phyloP scores from a whole-genome alignment of 2,888 invertebrate genomes.

The Eristalis tenax region DNA sequence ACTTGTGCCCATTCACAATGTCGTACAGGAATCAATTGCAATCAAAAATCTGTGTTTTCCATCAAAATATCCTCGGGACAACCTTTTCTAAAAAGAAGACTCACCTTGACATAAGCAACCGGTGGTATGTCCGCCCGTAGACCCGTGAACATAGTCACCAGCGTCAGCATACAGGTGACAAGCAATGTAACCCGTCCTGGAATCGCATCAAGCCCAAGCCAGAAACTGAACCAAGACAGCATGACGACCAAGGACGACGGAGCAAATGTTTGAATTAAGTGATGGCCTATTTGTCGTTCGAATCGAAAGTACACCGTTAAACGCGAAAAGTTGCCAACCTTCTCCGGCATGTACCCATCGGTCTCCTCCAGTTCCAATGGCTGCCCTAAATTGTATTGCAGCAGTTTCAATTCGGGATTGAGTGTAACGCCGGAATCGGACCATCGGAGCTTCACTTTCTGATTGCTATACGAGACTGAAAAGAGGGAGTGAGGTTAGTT shows the following conservation, averaged over 20 bases:
- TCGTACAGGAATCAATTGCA: no score
- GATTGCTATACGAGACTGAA: slow-evolving; percentile 90
- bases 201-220: slow-evolving; percentile 91
- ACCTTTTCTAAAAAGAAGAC: neutral
- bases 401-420: slow-evolving; percentile 89
- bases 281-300: slow-evolving; percentile 92
- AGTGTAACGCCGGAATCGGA: slow-evolving; percentile 88
- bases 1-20: no score
- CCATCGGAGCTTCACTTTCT: slow-evolving; percentile 89
- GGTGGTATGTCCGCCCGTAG: slow-evolving; percentile 91
- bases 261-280: slow-evolving; percentile 92
- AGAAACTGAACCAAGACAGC: slow-evolving; percentile 93
- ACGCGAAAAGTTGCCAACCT: slow-evolving; percentile 91
- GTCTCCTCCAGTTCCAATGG: slow-evolving; percentile 88
- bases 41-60: no score
- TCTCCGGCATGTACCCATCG: slow-evolving; percentile 88
- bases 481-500: slow-evolving; percentile 58
- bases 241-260: slow-evolving; percentile 92
- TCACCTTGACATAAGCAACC: slow-evolving; percentile 92
- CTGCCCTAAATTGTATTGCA: slow-evolving; percentile 90
- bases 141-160: slow-evolving; percentile 93
- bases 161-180: slow-evolving; percentile 91
- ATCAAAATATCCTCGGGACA: no score
- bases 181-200: slow-evolving; percentile 91
- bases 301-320: slow-evolving; percentile 90